phyloP scores from a whole-genome alignment of 2,797 vertebrate species.

The Eulemur mongoz region DNA sequence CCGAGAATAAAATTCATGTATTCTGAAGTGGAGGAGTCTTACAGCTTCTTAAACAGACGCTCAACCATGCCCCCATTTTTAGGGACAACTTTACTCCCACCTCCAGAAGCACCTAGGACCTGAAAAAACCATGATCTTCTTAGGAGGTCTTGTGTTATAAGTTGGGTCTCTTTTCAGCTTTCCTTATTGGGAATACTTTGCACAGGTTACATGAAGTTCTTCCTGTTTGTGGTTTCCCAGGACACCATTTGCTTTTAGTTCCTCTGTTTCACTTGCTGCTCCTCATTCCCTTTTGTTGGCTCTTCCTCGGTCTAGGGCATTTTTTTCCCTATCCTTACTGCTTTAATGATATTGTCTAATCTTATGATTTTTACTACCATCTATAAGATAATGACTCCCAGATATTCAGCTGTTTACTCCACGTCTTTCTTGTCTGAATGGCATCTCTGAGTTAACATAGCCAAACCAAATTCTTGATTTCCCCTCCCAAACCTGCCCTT shows the following conservation, averaged over 20 bases:
- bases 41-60: background rate
- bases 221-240: background rate
- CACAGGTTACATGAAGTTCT: background rate
- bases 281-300: background rate
- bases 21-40: background rate
- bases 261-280: background rate
- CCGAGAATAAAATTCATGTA: background rate
- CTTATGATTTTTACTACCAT: background rate
- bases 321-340: background rate
- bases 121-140: background rate
- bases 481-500: background rate
- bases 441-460: background rate
- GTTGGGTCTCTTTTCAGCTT: background rate
- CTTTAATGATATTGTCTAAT: background rate
- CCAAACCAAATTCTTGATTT: constrained; percentile 32
- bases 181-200: background rate
- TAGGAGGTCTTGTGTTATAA: background rate
- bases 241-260: background rate
- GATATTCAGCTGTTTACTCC: background rate
- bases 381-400: background rate
- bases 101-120: background rate
- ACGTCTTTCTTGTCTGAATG: background rate
- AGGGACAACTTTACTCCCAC: background rate
- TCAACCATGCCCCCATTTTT: background rate
- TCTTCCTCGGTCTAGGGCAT: background rate